A percentile compares a stretch with the other conserved stretches of the same genome.
Conservation (phyloP, 2,113 vertebrate species). For the Brevimyrus niger region DNA sequence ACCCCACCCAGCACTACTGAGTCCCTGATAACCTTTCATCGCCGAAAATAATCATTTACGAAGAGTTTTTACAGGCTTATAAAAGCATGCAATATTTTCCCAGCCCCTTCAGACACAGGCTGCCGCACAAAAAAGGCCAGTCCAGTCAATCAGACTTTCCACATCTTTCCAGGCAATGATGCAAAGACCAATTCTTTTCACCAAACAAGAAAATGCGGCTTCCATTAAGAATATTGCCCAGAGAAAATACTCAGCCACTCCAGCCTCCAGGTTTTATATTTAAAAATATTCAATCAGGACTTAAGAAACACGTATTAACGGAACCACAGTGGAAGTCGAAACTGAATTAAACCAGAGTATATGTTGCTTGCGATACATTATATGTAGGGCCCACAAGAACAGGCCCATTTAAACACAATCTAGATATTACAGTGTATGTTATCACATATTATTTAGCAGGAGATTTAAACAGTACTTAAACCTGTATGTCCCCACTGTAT, state of each 20-base stretch:
- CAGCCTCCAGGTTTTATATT: neutral
- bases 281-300: neutral
- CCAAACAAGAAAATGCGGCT: neutral
- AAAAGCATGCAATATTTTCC: neutral
- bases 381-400: neutral
- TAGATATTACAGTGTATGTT: neutral
- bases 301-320: neutral
- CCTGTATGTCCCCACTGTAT: neutral
- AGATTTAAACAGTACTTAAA: neutral
- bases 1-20: neutral
- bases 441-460: neutral
- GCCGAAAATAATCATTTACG: neutral
- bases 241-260: neutral
- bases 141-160: neutral
- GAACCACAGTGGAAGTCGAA: neutral
- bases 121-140: neutral
- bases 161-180: neutral
- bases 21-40: neutral
- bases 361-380: neutral
- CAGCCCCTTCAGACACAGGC: neutral
- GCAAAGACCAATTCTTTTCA: conserved; percentile 5
- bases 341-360: neutral
- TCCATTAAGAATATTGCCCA: neutral
- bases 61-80: neutral
- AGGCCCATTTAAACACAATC: neutral